Conservation (phyloP, 2,888 invertebrate species). For the Oscheius sp. region DNA sequence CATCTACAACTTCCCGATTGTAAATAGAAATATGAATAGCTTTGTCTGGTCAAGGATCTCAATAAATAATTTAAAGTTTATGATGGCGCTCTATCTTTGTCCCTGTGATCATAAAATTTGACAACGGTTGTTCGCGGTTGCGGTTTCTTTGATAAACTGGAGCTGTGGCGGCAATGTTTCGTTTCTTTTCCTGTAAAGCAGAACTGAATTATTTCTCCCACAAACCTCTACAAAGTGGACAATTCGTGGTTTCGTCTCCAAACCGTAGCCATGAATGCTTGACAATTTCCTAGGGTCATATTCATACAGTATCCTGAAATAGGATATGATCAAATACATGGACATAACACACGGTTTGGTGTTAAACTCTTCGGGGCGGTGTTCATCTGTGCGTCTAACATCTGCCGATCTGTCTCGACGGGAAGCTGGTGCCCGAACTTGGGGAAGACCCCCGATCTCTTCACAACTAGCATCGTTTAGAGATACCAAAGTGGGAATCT, state of each 20-base stretch:
- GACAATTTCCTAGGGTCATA: too few relatives aligned
- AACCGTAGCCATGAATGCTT: too few relatives aligned
- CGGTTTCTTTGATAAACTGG: background rate
- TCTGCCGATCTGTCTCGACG: too few relatives aligned
- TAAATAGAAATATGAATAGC: slow-evolving; percentile 4
- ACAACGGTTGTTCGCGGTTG: background rate
- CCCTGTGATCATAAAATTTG: slow-evolving; percentile 10
- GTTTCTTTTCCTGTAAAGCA: too few relatives aligned
- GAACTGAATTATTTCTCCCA: too few relatives aligned
- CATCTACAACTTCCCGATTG: slow-evolving; percentile 23
- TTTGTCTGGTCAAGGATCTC: slow-evolving; percentile 16
- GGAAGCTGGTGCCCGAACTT: background rate
- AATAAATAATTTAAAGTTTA: slow-evolving; percentile 23
- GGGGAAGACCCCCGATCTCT: background rate
- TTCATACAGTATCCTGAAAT: too few relatives aligned
- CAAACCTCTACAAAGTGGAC: too few relatives aligned
- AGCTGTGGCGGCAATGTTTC: background rate
- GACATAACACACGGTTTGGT: too few relatives aligned
- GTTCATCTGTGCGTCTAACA: too few relatives aligned
- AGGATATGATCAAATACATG: too few relatives aligned
- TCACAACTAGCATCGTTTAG: slow-evolving; percentile 6
- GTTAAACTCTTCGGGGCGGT: too few relatives aligned
- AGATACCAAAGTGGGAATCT: slow-evolving; percentile 2
- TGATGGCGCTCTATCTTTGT: slow-evolving; percentile 19
- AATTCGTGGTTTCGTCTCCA: too few relatives aligned